A percentile compares a stretch with the other conserved stretches of the same genome.
Conservation (phyloP, 2,113 vertebrate genomes). For the Saimiri boliviensis region DNA sequence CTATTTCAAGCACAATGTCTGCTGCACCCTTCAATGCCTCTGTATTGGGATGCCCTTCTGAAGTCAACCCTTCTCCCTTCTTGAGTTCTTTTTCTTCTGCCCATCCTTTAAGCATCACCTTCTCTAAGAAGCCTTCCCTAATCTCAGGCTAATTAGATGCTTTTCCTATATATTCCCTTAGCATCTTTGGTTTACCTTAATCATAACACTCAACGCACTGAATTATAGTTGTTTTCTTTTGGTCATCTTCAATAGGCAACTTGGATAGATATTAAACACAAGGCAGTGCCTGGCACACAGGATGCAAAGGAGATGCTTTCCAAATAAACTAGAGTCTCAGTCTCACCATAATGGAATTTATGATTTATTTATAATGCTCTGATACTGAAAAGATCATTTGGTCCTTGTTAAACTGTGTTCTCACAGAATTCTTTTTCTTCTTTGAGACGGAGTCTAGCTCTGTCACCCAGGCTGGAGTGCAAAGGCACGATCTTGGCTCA, state of each 20-base stretch:
- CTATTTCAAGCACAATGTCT: not conserved
- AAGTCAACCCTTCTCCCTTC: not conserved
- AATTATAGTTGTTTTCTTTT: not conserved
- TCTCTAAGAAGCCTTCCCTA: not conserved
- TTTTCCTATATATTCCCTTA: not conserved
- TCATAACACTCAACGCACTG: not conserved
- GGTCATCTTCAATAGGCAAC: not conserved
- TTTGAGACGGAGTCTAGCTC: not conserved
- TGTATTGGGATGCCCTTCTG: not conserved
- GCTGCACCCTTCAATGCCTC: not conserved
- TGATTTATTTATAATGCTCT: not conserved
- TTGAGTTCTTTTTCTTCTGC: not conserved
- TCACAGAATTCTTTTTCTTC: not conserved
- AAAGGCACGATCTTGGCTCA: not conserved
- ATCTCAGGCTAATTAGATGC: not conserved
- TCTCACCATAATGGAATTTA: not conserved
- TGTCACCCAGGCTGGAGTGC: not conserved
- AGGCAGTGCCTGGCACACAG: not conserved
- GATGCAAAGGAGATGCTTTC: not conserved
- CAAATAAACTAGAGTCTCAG: slow-evolving; percentile 27
- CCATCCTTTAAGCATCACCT: not conserved
- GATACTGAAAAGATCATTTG: not conserved
- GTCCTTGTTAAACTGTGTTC: not conserved
- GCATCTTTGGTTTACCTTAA: not conserved
- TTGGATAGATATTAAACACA: not conserved